Evolutionary conservation across 2,797 vertebrate genomes (phyloP).

Genomic region (Siniperca undulata): DNA sequence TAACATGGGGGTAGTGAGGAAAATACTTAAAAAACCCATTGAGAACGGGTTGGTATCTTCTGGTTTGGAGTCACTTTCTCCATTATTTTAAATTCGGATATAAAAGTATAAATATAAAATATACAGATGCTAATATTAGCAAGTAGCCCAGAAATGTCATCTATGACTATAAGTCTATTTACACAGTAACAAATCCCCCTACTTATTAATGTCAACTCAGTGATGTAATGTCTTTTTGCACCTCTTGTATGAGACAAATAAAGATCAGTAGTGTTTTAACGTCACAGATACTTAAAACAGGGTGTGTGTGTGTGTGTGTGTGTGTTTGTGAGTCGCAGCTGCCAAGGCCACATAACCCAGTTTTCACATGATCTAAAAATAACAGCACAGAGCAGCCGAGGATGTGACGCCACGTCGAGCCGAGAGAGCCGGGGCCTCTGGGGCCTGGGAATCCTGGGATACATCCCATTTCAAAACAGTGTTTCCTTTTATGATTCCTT

Average conservation of each 20-base stretch:
- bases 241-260: slow-evolving; percentile 22
- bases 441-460: slow-evolving; percentile 62
- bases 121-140: slow-evolving; percentile 1
- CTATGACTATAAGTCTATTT: slow-evolving; percentile 40
- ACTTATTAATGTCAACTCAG: background rate
- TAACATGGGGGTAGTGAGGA: too few species aligned
- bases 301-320: slow-evolving; percentile 20
- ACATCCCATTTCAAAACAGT: slow-evolving; percentile 18
- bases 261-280: slow-evolving; percentile 35
- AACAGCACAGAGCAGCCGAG: slow-evolving; percentile 25
- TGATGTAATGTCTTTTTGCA: slow-evolving; percentile 45
- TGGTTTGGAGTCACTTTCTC: background rate
- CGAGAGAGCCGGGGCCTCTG: background rate
- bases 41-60: too few species aligned
- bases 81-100: background rate
- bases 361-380: slow-evolving; percentile 64
- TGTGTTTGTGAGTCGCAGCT: slow-evolving; percentile 20
- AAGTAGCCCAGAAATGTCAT: slow-evolving; percentile 11
- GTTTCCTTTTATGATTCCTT: background rate
- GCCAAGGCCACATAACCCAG: slow-evolving; percentile 48
- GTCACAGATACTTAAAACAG: slow-evolving; percentile 39
- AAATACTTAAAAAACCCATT: too few species aligned
- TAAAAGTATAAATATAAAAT: background rate
- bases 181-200: background rate
- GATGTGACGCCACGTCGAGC: slow-evolving; percentile 47